phyloP scores from a whole-genome alignment of 2,888 invertebrate species.

The Lepidocyrtinus sp. region DNA sequence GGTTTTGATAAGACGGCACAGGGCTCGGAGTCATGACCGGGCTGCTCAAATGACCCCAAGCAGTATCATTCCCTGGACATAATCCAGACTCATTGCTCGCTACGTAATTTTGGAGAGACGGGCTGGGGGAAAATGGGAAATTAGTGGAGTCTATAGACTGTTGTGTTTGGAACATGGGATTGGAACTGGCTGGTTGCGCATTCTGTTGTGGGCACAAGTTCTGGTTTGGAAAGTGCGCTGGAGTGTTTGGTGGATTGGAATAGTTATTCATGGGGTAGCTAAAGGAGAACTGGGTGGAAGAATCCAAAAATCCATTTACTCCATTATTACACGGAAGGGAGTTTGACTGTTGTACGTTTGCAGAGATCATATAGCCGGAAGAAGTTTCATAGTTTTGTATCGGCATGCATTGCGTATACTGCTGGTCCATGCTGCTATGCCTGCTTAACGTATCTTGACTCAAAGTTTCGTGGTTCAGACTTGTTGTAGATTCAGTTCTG shows the following conservation, averaged over 20 bases:
- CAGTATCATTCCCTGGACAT: conserved; percentile 17
- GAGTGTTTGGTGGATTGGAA: conserved; percentile 52
- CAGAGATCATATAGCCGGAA: conserved; percentile 35
- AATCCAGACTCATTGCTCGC: conserved; percentile 24
- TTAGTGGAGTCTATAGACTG: conserved; percentile 30
- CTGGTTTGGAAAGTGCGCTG: conserved; percentile 2
- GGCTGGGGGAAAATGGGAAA: conserved; percentile 41
- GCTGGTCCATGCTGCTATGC: conserved; percentile 48
- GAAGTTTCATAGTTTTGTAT: conserved; percentile 24
- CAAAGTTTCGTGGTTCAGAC: conserved; percentile 43
- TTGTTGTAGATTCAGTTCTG: conserved; percentile 47
- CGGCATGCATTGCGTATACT: conserved; percentile 18
- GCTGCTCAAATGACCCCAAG: conserved; percentile 41
- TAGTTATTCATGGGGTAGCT: conserved; percentile 40
- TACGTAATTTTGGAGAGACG: conserved; percentile 41
- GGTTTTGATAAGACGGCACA: conserved; percentile 42
- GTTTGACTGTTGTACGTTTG: conserved; percentile 40
- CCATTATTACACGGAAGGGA: conserved; percentile 33
- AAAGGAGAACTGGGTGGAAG: conserved; percentile 32
- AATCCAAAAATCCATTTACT: conserved; percentile 40
- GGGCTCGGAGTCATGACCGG: conserved; percentile 54
- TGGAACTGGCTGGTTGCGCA: conserved; percentile 31
- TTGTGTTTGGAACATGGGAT: conserved; percentile 23
- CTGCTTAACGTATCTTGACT: conserved; percentile 23
- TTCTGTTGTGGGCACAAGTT: conserved; percentile 8